Percentiles rank a stretch among this genome's conserved stretches.
Evolutionary conservation across 2,888 invertebrate species (phyloP).

Genomic region (Furcula furcula): DNA sequence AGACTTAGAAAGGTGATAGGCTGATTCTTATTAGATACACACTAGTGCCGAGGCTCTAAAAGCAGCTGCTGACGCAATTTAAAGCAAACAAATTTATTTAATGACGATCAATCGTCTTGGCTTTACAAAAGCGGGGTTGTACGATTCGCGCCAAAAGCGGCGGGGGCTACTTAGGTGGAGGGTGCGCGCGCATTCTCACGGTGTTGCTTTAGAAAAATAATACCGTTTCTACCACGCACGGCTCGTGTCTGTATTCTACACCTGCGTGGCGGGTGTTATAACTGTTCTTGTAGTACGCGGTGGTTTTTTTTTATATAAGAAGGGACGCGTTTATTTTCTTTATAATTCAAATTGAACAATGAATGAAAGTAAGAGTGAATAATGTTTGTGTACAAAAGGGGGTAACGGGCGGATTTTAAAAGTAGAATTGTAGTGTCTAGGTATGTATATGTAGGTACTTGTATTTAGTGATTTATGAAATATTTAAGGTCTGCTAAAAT

Average conservation of each 20-base stretch:
- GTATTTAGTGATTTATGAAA: no score
- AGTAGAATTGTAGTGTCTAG: no score
- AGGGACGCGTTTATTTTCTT: neutral
- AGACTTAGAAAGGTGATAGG: no score
- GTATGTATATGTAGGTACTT: no score
- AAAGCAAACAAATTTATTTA: no score
- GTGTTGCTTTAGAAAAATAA: constrained; percentile 10
- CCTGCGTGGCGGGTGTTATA: neutral
- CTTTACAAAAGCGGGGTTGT: constrained; percentile 3
- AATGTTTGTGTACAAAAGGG: neutral
- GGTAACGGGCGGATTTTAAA: no score
- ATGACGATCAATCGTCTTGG: neutral
- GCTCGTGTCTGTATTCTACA: neutral
- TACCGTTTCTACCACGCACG: constrained; percentile 2
- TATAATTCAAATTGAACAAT: neutral
- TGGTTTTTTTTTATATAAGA: neutral
- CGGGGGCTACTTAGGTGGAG: constrained; percentile 26
- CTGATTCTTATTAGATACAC: no score
- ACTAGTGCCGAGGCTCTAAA: no score
- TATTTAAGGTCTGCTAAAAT: no score
- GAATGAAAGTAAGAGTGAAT: neutral
- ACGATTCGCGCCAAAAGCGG: constrained; percentile 16
- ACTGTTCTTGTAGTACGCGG: neutral
- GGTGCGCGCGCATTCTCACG: constrained; percentile 22
- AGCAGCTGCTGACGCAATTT: no score